A percentile compares a stretch with the other conserved stretches of the same genome.
These are phyloP conservation scores for Dinocampus coccinellae DNA, from an alignment of 2,888 invertebrate species.

Conservation along the genomic window DNA sequence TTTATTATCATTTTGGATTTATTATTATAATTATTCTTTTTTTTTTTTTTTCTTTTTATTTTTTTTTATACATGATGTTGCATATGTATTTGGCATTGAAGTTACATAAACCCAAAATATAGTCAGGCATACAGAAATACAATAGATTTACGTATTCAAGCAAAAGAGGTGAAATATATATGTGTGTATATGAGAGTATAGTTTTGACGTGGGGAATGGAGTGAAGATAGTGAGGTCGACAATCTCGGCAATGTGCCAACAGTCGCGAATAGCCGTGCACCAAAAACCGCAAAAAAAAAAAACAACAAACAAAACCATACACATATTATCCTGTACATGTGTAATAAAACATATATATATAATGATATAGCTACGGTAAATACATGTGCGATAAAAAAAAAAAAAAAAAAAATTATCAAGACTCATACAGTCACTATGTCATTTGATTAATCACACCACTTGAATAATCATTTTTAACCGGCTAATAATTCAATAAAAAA, in stretches of 20 bases:
- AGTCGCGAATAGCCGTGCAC: conserved; percentile 20
- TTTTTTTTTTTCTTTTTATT: background rate
- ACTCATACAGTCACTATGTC: too few relatives aligned
- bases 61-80: background rate
- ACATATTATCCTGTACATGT: background rate
- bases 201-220: conserved; percentile 47
- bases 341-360: background rate
- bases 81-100: conserved; percentile 55
- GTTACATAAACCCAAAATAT: conserved; percentile 44
- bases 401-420: too few relatives aligned
- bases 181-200: conserved; percentile 48
- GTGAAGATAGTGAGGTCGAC: conserved; percentile 20
- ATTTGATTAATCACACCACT: too few relatives aligned
- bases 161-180: conserved; percentile 60
- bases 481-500: too few relatives aligned
- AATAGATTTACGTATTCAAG: conserved; percentile 67
- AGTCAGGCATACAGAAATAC: conserved; percentile 50
- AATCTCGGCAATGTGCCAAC: conserved; percentile 13
- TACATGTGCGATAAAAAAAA: too few relatives aligned
- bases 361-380: background rate
- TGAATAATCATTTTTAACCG: too few relatives aligned
- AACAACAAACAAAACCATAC: conserved; percentile 8
- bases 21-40: background rate
- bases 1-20: background rate
- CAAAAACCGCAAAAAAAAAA: background rate